Evolutionary conservation across 2,797 vertebrate species (phyloP), one percentile per base, ranked within the genome.

Genomic region (Myotis pilosus): DNA sequence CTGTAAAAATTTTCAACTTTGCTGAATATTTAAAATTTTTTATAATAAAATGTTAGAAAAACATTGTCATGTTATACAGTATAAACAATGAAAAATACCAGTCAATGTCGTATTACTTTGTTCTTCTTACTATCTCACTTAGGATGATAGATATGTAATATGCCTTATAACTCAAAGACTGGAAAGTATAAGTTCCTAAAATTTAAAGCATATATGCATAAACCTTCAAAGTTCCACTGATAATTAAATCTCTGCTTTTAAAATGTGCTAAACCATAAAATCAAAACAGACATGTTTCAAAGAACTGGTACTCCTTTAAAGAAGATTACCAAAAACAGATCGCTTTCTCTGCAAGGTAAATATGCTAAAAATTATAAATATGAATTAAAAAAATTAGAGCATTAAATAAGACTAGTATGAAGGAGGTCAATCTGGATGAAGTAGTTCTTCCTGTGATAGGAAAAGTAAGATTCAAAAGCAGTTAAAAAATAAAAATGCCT

Each of bases 181-280:
- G 12, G 41, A 86, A 92, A 85, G 53, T 60, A 19, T 0, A 91
- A 57, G 8, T 64, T 78, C 22, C 60, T 93, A 86, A 89, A 91
- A 94, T 80, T 89, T 93, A 94, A 95, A 55, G 17, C 25, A 94
- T 62, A 69, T 20, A 78, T 44, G 11, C 71, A 78, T 87, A 93
- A 94, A 44, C 64, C 22, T 92, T 93, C 44, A 79, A 75, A 92
- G 93, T 86, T 91, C n/a, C 20, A 90, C 0, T 89, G 44, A 74
- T 22, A 85, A 49, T 76, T 94, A 74, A 80, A 88, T 87, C 28
- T 85, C 22, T 82, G 30, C 49, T 83, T 86, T 93, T 55, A 87
- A 90, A 85, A 93, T 81, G 30, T 81, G 47, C 87, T 92, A 80
- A 49, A 25, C 44, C 38, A 69, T 51, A 89, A 92, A 94, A 69